These are phyloP conservation scores for Bergia puertoricense DNA, from an alignment of 92 coral and sea anemone genomes.

Conservation along the genomic window DNA sequence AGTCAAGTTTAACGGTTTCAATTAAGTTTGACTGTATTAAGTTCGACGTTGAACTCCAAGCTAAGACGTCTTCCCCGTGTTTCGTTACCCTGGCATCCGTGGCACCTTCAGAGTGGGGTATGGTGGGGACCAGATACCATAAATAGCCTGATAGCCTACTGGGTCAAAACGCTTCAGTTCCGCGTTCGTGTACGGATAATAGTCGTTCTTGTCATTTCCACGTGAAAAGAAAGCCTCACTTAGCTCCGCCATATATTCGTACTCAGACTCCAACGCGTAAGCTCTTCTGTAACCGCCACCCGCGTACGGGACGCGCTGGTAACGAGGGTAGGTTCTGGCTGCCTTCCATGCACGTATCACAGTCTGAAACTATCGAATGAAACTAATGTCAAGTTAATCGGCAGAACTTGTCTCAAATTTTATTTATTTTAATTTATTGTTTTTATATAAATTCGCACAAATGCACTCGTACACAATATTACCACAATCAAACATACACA, in stretches of 20 bases:
- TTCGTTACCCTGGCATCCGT: not conserved
- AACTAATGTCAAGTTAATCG: not conserved
- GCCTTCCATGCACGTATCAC: not conserved
- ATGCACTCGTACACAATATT: too few relatives aligned
- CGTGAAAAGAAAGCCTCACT: slow-evolving; percentile 49
- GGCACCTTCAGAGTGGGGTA: slow-evolving; percentile 19
- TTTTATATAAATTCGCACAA: too few relatives aligned
- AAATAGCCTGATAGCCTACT: slow-evolving; percentile 27
- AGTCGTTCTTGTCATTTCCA: slow-evolving; percentile 36
- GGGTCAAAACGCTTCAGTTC: slow-evolving; percentile 37
- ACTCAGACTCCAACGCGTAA: slow-evolving; percentile 26
- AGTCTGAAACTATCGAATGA: slow-evolving; percentile 6
- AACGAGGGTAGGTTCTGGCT: slow-evolving; percentile 4
- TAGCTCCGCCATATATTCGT: slow-evolving; percentile 51
- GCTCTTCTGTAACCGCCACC: slow-evolving; percentile 40
- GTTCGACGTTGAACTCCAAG: too few relatives aligned
- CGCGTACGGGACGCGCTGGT: slow-evolving; percentile 40
- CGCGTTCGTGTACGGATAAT: slow-evolving; percentile 42
- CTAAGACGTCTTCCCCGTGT: not conserved
- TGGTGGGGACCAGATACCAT: slow-evolving; percentile 40
- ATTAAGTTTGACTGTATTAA: too few relatives aligned
- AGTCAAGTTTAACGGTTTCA: too few relatives aligned
- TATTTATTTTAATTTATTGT: too few relatives aligned
- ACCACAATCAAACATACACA: too few relatives aligned
- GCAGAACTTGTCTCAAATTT: too few relatives aligned